Conservation (phyloP, 2,888 invertebrate genomes). For the Drosophila planitibia region DNA sequence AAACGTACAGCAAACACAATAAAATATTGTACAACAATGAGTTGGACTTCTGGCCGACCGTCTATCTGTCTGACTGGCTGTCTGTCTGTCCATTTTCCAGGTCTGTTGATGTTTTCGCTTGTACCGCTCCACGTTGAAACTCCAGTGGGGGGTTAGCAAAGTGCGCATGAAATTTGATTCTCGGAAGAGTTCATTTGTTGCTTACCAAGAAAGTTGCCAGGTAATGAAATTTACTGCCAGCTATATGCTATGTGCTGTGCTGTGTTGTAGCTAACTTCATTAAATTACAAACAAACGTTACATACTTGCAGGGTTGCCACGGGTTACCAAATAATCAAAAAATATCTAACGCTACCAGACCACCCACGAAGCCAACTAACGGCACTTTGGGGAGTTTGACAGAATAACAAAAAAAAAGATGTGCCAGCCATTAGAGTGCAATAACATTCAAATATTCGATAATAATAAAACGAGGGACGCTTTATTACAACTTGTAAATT, state of each 20-base stretch:
- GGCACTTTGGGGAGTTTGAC: slow-evolving; percentile 52
- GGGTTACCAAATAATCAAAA: slow-evolving; percentile 36
- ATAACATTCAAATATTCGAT: slow-evolving; percentile 65
- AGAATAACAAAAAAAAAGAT: slow-evolving; percentile 19
- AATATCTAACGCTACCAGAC: slow-evolving; percentile 40
- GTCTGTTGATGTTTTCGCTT: slow-evolving; percentile 55
- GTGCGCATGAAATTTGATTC: slow-evolving; percentile 78
- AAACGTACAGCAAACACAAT: slow-evolving; percentile 35
- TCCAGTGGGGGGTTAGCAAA: slow-evolving; percentile 57
- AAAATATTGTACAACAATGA: slow-evolving; percentile 60
- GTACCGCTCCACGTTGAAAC: slow-evolving; percentile 32
- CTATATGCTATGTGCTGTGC: slow-evolving; percentile 20
- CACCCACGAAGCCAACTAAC: slow-evolving; percentile 49
- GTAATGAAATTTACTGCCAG: slow-evolving; percentile 63
- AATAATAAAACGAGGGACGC: slow-evolving; percentile 42
- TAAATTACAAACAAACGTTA: slow-evolving; percentile 56
- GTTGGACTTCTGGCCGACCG: slow-evolving; percentile 26
- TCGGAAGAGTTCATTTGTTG: slow-evolving; percentile 76
- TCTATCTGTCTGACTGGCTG: slow-evolving; percentile 6
- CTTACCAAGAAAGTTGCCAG: slow-evolving; percentile 59
- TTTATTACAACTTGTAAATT: slow-evolving; percentile 59
- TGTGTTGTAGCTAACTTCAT: slow-evolving; percentile 61
- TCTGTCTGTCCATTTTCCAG: slow-evolving; percentile 33
- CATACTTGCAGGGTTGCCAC: slow-evolving; percentile 48
- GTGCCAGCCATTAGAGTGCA: slow-evolving; percentile 58